Conservation (phyloP, 2,888 invertebrate species). For the Sinohyriopsis cumingii region DNA sequence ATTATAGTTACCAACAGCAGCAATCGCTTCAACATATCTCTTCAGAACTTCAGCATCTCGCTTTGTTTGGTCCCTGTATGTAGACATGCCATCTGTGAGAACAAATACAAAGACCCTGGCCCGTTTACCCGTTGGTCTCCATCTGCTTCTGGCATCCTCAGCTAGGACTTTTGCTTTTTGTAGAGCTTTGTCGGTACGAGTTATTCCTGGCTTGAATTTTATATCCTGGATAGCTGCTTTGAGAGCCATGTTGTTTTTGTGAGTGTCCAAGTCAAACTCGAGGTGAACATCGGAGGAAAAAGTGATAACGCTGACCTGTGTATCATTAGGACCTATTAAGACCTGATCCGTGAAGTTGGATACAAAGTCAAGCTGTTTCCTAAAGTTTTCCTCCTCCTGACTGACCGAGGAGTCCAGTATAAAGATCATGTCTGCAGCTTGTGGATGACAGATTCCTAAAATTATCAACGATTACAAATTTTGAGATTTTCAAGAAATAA, state of each 20-base stretch:
- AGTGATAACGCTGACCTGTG: slow-evolving; percentile 15
- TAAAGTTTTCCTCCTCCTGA: slow-evolving; percentile 14
- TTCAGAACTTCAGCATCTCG: slow-evolving; percentile 3
- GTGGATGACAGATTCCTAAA: slow-evolving; percentile 14
- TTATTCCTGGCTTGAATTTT: slow-evolving; percentile 14
- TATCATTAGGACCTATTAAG: slow-evolving; percentile 5
- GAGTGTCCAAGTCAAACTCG: slow-evolving; percentile 13
- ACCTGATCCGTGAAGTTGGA: slow-evolving; percentile 6
- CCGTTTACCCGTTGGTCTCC: slow-evolving; percentile 9
- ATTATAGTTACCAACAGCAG: slow-evolving; percentile 11
- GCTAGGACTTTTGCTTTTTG: too few species aligned
- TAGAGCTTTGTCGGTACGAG: slow-evolving; percentile 17
- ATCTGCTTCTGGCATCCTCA: too few species aligned
- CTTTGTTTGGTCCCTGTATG: slow-evolving; percentile 10
- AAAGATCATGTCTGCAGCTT: slow-evolving; percentile 19
- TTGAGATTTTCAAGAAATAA: too few species aligned
- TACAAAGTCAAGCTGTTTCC: slow-evolving; percentile 17
- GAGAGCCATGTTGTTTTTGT: slow-evolving; percentile 3
- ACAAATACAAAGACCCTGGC: slow-evolving; percentile 11
- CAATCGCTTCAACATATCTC: slow-evolving; percentile 2
- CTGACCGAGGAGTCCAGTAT: slow-evolving; percentile 22
- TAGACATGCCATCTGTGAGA: slow-evolving; percentile 20
- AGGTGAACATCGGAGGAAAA: slow-evolving; percentile 10
- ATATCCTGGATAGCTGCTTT: slow-evolving; percentile 10
- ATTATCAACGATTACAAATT: too few species aligned